Evolutionary conservation across 2,113 vertebrate species (phyloP).

Genomic region (Buteo buteo): DNA sequence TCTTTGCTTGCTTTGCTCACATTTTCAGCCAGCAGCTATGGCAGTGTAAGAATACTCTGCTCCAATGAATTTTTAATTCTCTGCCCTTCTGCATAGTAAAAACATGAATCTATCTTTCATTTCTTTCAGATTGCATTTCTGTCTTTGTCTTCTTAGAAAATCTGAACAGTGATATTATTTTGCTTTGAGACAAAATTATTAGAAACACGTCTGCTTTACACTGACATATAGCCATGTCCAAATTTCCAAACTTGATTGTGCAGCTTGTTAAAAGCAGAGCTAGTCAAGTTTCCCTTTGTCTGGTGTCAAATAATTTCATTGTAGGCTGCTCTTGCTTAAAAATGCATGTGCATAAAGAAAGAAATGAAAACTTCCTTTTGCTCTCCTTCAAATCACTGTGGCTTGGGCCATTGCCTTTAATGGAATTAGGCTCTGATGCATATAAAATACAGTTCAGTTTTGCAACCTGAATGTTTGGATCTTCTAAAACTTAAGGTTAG

Average conservation of each 20-base stretch:
- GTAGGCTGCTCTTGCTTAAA: neutral
- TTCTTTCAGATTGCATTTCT: neutral
- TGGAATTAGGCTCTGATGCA: constrained; percentile 48
- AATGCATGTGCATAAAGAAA: neutral
- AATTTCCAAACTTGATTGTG: neutral
- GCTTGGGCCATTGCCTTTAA: constrained; percentile 9
- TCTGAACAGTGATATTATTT: neutral
- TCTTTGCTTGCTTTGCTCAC: neutral
- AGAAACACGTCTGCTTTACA: neutral
- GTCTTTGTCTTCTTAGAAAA: neutral
- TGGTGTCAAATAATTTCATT: neutral
- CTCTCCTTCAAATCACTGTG: neutral
- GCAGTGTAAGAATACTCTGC: neutral
- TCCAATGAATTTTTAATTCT: neutral
- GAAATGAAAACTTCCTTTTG: neutral
- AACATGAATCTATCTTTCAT: neutral
- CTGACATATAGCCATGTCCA: neutral
- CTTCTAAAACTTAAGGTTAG: neutral
- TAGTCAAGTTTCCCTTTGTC: neutral
- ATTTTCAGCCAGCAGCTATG: neutral
- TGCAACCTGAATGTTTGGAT: neutral
- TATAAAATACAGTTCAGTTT: neutral
- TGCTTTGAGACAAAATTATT: neutral
- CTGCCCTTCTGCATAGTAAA: neutral
- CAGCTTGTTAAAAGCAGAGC: neutral